Percentiles rank a stretch among this genome's conserved stretches.
Evolutionary conservation across 2,113 vertebrate species (phyloP).

Genomic region (Spea bombifrons): DNA sequence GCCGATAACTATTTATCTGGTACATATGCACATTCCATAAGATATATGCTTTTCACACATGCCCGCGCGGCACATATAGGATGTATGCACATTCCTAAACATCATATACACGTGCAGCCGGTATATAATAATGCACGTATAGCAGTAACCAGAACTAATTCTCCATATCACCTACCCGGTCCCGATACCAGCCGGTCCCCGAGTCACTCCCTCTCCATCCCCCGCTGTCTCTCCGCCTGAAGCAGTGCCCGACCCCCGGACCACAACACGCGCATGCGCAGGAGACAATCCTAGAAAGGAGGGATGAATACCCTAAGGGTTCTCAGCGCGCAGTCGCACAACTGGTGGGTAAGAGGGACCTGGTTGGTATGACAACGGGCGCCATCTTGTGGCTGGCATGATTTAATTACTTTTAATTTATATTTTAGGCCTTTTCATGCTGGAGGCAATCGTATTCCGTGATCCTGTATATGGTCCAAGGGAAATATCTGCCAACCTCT

Average conservation of each 20-base stretch:
- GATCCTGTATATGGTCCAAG: no score
- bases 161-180: slow-evolving; percentile 18
- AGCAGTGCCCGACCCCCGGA: slow-evolving; percentile 28
- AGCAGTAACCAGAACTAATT: neutral
- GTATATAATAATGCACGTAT: neutral
- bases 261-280: slow-evolving; percentile 31
- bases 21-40: no score
- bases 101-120: neutral
- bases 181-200: slow-evolving; percentile 21
- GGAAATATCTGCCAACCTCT: no score
- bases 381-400: slow-evolving; percentile 45
- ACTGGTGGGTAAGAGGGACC: slow-evolving; percentile 25
- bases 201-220: slow-evolving; percentile 48
- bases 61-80: neutral
- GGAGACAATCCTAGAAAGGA: neutral
- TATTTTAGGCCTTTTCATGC: no score
- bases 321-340: slow-evolving; percentile 20
- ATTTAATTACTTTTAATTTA: neutral
- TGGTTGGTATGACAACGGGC: slow-evolving; percentile 32
- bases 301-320: slow-evolving; percentile 5
- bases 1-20: neutral
- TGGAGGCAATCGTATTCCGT: no score
- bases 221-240: slow-evolving; percentile 35
- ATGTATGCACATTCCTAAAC: neutral
- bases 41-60: neutral